Base-by-base conservation (phyloP, 2,888 invertebrate genomes). In the Malthinus flaveolus region DNA sequence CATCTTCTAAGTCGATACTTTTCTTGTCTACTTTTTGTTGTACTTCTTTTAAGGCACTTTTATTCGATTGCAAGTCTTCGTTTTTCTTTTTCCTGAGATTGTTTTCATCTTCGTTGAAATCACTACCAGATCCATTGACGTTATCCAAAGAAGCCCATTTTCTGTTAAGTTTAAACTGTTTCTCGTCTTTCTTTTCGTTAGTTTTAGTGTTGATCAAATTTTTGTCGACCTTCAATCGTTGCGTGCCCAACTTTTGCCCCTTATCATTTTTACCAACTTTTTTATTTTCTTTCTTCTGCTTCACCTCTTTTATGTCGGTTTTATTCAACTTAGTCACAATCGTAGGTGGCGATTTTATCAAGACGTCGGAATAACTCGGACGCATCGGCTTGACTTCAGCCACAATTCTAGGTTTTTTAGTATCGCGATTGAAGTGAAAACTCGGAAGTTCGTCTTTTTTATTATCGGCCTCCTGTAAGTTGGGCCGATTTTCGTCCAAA, bases 361-460 rank as follows among this genome's bases (percentile, higher is more conserved):
- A 74, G 6, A 93, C 91, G 79, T 91, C 92, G 0, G 93, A 93
- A 75, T 93, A 93, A 9, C 90, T 88, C 48, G 92, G 91, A 51
- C 92, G 84, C 91, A 92, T 92, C 0, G 92, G 92, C 71, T 90
- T 90, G 0, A 93, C 92, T 79, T 92, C 92, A 34, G 91, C 92
- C 0, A 92, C 87, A 75, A 90, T 91, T 49, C 91, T 83, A 55
- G 82, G 81, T 64, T 88, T 89, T 67, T 85, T 85, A 58, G 78
- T 81, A 64, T 81, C 82, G 23, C 75, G 67, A 47, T 68, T 75
- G 58, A 83, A 84, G 56, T 83, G 82, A 67, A 84, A 83, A 48
- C 64, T 69, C 55, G 71, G 70, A 33, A 72, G 70, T 32, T 75
- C 75, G 47, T 73, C 73, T n/a, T 55, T 52, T 56, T 39, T 51